These are phyloP conservation scores for Drosophila cracens DNA, from an alignment of 2,888 invertebrate species.

Conservation along the genomic window DNA sequence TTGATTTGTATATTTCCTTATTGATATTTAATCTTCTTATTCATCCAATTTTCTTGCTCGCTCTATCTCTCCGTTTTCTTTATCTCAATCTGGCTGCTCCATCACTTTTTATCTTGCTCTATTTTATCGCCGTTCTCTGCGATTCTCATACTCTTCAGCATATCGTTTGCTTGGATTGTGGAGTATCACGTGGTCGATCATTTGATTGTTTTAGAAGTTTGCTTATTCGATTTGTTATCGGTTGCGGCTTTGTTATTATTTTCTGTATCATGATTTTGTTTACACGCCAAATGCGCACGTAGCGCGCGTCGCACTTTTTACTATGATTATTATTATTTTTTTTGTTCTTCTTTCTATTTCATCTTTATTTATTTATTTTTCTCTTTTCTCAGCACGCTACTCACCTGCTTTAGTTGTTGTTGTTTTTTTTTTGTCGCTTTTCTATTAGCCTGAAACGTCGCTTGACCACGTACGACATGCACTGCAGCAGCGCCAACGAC, in stretches of 20 bases:
- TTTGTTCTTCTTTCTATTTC: conserved; percentile 13
- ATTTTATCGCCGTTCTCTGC: not conserved
- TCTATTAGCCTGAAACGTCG: conserved; percentile 72
- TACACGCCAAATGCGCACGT: conserved; percentile 79
- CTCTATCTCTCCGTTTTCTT: not conserved
- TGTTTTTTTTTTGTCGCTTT: conserved; percentile 48
- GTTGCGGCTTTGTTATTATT: conserved; percentile 54
- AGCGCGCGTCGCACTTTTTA: conserved; percentile 72
- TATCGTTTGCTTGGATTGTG: not conserved
- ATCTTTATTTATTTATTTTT: conserved; percentile 20
- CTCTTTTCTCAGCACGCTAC: conserved; percentile 11
- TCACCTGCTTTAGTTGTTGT: conserved; percentile 37
- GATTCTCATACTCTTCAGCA: not conserved
- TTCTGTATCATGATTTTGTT: conserved; percentile 75
- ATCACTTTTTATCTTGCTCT: not conserved
- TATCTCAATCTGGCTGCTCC: not conserved
- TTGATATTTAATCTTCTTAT: not conserved
- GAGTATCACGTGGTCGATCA: conserved; percentile 17
- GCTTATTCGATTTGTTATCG: conserved; percentile 55
- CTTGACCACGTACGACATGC: conserved; percentile 73
- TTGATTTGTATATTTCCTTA: not conserved
- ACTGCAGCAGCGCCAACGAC: conserved; percentile 32
- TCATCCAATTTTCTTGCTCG: not conserved
- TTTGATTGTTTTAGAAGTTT: not conserved
- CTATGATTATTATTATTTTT: conserved; percentile 69